Conservation (phyloP, 2,113 vertebrate genomes). For the Drymodes brunneopygia region DNA sequence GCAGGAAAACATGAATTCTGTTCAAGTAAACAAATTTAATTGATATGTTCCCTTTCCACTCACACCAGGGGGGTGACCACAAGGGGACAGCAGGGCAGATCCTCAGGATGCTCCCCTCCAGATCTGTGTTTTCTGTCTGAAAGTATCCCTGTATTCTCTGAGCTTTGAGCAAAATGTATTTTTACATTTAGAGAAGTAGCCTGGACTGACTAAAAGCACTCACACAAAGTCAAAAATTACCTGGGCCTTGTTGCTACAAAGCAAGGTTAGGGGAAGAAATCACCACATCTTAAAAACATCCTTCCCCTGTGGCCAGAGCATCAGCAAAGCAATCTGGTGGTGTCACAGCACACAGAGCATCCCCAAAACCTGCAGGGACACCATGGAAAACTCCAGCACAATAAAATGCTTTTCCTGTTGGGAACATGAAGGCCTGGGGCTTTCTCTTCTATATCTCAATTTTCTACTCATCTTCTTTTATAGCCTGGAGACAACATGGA, state of each 20-base stretch:
- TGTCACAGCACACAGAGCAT: neutral
- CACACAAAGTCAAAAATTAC: neutral
- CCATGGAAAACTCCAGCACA: neutral
- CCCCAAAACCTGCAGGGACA: accelerated
- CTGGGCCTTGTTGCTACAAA: neutral
- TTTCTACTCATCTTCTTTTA: neutral
- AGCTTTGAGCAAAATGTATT: neutral
- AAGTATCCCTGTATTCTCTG: neutral
- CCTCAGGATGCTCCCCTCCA: neutral
- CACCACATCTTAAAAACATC: neutral
- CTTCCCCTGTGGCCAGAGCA: neutral
- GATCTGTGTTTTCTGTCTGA: neutral
- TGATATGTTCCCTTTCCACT: neutral
- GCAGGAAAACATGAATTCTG: neutral
- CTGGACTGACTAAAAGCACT: neutral
- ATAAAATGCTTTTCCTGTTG: neutral
- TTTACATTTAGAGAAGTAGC: neutral
- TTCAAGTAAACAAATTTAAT: neutral
- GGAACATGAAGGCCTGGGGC: neutral
- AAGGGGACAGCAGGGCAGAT: neutral
- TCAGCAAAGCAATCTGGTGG: neutral
- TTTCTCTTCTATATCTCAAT: neutral
- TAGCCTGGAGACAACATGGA: neutral
- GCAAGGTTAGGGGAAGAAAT: accelerated
- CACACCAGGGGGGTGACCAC: neutral